These are phyloP conservation scores for Pyrrhia umbra DNA, from an alignment of 2,888 invertebrate genomes.

Conservation along the genomic window DNA sequence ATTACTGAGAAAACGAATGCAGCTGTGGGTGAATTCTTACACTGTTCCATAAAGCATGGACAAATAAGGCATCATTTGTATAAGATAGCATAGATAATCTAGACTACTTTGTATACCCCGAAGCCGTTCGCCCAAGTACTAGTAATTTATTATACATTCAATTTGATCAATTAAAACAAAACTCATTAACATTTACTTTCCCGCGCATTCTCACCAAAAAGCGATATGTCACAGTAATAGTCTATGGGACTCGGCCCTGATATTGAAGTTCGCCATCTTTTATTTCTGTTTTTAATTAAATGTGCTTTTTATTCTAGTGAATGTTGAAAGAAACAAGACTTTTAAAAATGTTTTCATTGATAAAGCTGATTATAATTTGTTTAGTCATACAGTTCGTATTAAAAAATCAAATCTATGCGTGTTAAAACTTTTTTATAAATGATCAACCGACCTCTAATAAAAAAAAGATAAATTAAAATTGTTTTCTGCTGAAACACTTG, in stretches of 20 bases:
- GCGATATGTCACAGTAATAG: constrained; percentile 33
- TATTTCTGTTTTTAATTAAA: neutral
- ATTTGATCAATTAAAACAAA: constrained; percentile 18
- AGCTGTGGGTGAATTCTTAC: neutral
- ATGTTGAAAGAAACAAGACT: too few relatives aligned
- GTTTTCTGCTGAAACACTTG: too few relatives aligned
- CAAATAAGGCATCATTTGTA: constrained; percentile 1
- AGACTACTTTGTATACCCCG: neutral
- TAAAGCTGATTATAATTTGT: too few relatives aligned
- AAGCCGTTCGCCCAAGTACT: constrained; percentile 7
- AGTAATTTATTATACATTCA: constrained; percentile 13
- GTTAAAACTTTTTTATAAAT: too few relatives aligned
- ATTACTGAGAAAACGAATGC: neutral
- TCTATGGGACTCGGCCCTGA: constrained; percentile 26
- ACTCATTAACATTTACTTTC: constrained; percentile 23
- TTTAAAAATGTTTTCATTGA: neutral
- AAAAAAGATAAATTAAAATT: too few relatives aligned
- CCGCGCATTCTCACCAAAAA: constrained; percentile 30
- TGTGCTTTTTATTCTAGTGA: neutral
- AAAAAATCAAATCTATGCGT: too few relatives aligned
- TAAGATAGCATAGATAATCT: neutral
- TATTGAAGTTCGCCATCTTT: constrained; percentile 27
- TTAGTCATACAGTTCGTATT: too few relatives aligned
- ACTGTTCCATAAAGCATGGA: neutral
- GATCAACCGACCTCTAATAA: too few relatives aligned